Evolutionary conservation across 2,113 vertebrate species (phyloP).

Genomic region (Phasianus colchicus): DNA sequence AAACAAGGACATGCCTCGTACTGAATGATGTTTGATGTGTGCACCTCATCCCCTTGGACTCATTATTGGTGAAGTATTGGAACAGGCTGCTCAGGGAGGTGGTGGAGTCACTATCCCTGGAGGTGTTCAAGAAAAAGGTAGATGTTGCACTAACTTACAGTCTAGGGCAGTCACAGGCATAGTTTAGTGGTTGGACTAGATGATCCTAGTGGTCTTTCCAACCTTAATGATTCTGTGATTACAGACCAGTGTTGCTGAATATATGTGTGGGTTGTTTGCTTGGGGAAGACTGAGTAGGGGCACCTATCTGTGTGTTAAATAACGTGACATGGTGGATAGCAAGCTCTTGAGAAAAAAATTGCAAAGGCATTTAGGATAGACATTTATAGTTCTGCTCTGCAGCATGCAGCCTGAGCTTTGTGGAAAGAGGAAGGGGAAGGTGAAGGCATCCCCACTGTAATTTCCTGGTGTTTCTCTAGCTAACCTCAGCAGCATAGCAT

Average conservation of each 20-base stretch:
- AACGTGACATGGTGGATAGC: not conserved
- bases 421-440: not conserved
- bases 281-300: not conserved
- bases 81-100: too few species aligned
- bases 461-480: not conserved
- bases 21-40: not conserved
- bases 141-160: too few species aligned
- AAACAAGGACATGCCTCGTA: rapidly evolving
- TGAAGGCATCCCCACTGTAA: not conserved
- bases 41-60: not conserved
- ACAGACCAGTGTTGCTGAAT: not conserved
- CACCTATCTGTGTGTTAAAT: not conserved
- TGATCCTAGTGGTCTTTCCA: too few species aligned
- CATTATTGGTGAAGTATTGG: too few species aligned
- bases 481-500: not conserved
- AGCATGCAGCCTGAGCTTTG: not conserved
- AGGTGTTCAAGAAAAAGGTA: too few species aligned
- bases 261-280: rapidly evolving
- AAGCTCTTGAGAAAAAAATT: not conserved
- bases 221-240: too few species aligned
- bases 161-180: too few species aligned
- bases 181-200: too few species aligned
- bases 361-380: not conserved
- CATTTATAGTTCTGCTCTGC: not conserved
- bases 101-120: too few species aligned